Evolutionary conservation across 2,797 vertebrate species (phyloP).

Genomic region (Dipus sagitta): DNA sequence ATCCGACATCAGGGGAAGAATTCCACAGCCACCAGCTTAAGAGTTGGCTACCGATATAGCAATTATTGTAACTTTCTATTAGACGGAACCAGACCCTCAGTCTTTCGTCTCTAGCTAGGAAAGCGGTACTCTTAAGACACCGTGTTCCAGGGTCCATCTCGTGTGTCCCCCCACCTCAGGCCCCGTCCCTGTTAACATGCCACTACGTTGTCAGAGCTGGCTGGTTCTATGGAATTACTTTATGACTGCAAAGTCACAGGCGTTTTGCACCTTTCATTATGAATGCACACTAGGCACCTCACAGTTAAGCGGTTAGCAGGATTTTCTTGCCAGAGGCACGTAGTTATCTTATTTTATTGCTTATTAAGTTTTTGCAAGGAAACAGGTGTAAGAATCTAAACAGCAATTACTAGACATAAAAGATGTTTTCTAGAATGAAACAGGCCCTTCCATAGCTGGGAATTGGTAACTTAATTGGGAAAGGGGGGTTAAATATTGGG

Average conservation of each 20-base stretch:
- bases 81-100: slow-evolving; percentile 74
- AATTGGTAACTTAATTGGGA: slow-evolving; percentile 59
- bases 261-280: slow-evolving; percentile 60
- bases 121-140: slow-evolving; percentile 48
- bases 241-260: slow-evolving; percentile 71
- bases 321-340: slow-evolving; percentile 77
- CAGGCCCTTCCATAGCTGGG: slow-evolving; percentile 58
- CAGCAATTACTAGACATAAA: slow-evolving; percentile 79
- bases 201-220: slow-evolving; percentile 68
- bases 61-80: slow-evolving; percentile 84
- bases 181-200: slow-evolving; percentile 64
- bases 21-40: slow-evolving; percentile 79
- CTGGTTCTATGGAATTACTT: slow-evolving; percentile 72
- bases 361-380: slow-evolving; percentile 82
- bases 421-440: slow-evolving; percentile 74
- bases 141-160: background rate
- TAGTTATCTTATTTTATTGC: slow-evolving; percentile 72
- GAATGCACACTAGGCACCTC: slow-evolving; percentile 62
- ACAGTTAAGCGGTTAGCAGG: slow-evolving; percentile 76
- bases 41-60: slow-evolving; percentile 81
- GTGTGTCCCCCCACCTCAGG: background rate
- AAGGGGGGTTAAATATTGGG: slow-evolving; percentile 63
- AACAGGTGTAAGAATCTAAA: slow-evolving; percentile 81
- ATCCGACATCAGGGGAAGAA: slow-evolving; percentile 81
- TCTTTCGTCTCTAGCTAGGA: slow-evolving; percentile 69